A percentile compares a stretch with the other conserved stretches of the same genome.
Evolutionary conservation across 2,113 vertebrate genomes (phyloP).

Genomic region (Hemicordylus capensis): DNA sequence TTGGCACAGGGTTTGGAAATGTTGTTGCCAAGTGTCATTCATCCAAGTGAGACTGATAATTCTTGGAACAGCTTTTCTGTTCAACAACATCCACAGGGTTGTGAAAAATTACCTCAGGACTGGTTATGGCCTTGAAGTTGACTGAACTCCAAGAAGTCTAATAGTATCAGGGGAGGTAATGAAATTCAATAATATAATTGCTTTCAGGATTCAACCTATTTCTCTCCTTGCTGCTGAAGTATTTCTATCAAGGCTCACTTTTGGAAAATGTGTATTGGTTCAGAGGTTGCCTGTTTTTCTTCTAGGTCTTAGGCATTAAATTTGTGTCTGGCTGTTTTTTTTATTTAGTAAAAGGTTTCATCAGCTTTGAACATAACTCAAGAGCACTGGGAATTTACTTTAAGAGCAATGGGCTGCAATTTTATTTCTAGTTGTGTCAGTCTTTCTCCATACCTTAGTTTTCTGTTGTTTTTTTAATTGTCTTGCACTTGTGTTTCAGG

Average conservation of each 20-base stretch:
- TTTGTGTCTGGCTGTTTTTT: fast-evolving
- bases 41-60: background rate
- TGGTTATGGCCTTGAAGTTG: background rate
- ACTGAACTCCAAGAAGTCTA: slow-evolving; percentile 8
- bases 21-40: background rate
- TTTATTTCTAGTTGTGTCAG: background rate
- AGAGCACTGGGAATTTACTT: background rate
- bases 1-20: slow-evolving; percentile 13
- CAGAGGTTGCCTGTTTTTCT: background rate
- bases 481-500: background rate
- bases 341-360: background rate
- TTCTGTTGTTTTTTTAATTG: background rate
- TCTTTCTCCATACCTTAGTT: background rate
- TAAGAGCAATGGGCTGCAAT: background rate
- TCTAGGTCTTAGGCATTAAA: fast-evolving
- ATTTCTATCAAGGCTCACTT: background rate
- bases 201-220: background rate
- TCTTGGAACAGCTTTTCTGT: background rate
- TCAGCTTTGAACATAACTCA: background rate
- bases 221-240: background rate
- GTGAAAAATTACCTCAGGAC: slow-evolving; percentile 9
- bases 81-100: background rate
- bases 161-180: background rate
- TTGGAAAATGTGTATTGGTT: background rate
- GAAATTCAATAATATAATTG: background rate